Conservation (phyloP, 2,113 vertebrate species). For the Indicator indicator region DNA sequence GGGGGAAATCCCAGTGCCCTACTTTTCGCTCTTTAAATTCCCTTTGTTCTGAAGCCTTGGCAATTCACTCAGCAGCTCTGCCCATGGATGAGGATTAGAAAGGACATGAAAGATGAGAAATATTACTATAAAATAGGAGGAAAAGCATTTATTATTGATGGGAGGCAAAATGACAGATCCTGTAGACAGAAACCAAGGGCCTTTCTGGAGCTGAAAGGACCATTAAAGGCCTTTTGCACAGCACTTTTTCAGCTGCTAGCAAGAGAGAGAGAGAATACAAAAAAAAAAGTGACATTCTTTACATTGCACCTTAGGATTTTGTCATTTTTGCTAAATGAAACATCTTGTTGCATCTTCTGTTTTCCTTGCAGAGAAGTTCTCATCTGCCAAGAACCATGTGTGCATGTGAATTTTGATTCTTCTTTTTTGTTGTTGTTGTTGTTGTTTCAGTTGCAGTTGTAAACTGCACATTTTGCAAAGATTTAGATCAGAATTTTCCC, state of each 20-base stretch:
- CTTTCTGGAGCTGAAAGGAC: neutral
- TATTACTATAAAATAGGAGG: neutral
- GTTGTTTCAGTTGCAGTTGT: neutral
- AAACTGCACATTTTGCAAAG: neutral
- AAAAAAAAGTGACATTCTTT: conserved; percentile 7
- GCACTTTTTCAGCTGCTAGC: conserved; percentile 1
- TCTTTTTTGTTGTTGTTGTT: neutral
- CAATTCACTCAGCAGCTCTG: neutral
- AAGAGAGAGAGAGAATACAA: neutral
- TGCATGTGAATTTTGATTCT: neutral
- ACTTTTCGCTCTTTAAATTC: neutral
- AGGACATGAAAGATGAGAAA: neutral
- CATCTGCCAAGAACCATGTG: conserved; percentile 28
- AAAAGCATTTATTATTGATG: neutral
- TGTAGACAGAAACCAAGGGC: neutral
- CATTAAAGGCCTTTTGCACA: conserved; percentile 17
- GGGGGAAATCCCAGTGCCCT: neutral
- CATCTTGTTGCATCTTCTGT: conserved; percentile 9
- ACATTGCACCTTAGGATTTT: neutral
- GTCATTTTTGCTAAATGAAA: conserved; percentile 27
- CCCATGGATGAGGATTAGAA: neutral
- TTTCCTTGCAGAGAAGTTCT: conserved; percentile 27
- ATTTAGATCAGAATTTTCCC: neutral
- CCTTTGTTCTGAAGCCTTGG: neutral
- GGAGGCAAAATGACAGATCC: neutral